These are phyloP conservation scores for Amphiduros pacificus DNA, from an alignment of 2,888 invertebrate genomes.

Conservation along the genomic window DNA sequence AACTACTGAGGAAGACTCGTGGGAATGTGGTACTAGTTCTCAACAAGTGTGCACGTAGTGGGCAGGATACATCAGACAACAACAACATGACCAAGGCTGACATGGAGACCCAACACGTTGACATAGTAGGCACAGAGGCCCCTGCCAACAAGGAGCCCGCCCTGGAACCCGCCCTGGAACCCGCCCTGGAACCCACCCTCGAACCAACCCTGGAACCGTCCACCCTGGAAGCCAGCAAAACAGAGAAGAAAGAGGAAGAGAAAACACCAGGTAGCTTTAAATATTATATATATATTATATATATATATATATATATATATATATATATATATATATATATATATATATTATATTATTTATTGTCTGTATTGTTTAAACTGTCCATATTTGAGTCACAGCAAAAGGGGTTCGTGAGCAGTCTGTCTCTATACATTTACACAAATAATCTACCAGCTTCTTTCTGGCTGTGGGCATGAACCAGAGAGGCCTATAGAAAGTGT, in stretches of 20 bases:
- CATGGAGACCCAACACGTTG: background rate
- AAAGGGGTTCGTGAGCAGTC: too few relatives aligned
- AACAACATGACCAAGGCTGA: constrained; percentile 1
- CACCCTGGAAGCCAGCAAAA: too few relatives aligned
- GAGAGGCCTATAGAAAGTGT: too few relatives aligned
- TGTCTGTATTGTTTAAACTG: background rate
- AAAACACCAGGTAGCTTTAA: too few relatives aligned
- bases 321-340: constrained; percentile 1
- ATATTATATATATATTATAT: too few relatives aligned
- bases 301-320: too few relatives aligned
- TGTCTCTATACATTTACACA: too few relatives aligned
- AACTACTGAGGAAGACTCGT: constrained; percentile 11
- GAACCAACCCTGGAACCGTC: too few relatives aligned
- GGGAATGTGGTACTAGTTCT: constrained; percentile 8
- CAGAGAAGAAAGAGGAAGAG: too few relatives aligned
- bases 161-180: background rate
- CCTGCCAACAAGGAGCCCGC: background rate
- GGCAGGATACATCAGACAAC: background rate
- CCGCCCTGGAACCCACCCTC: background rate
- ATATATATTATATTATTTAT: background rate
- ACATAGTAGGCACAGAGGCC: background rate
- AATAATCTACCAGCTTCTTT: too few relatives aligned
- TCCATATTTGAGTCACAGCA: background rate
- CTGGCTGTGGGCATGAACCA: too few relatives aligned
- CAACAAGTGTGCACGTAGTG: background rate